Conservation (phyloP, 2,113 vertebrate species). For the Grammomys surdaster region DNA sequence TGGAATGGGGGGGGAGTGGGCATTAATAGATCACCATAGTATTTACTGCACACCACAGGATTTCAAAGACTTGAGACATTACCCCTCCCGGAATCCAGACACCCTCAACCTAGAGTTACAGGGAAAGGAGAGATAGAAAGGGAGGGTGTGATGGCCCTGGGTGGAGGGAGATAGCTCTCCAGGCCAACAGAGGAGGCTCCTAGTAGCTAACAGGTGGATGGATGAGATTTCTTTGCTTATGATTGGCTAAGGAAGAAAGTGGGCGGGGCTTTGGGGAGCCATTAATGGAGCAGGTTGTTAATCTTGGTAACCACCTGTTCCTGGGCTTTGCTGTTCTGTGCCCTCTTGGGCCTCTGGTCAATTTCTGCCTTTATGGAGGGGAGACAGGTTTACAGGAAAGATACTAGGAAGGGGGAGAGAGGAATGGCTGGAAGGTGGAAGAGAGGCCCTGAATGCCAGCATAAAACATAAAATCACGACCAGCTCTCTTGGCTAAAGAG, state of each 20-base stretch:
- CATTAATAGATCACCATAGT: neutral
- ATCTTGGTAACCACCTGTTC: neutral
- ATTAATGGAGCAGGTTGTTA: neutral
- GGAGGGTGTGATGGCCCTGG: neutral
- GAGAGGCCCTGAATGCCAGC: neutral
- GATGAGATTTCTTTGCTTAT: neutral
- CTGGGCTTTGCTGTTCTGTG: neutral
- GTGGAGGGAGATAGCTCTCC: neutral
- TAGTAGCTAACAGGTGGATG: no score
- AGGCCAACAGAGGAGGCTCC: neutral
- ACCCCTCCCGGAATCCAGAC: neutral
- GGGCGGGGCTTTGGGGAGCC: neutral
- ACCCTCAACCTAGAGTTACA: neutral
- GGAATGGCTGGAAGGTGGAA: neutral
- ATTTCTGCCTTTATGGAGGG: neutral
- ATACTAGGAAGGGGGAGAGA: no score
- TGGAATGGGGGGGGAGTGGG: rapidly evolving
- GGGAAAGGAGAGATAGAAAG: neutral
- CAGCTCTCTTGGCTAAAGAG: neutral
- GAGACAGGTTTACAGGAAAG: neutral
- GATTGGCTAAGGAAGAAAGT: neutral
- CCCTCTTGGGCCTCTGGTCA: neutral
- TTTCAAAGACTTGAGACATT: neutral
- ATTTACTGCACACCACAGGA: neutral
- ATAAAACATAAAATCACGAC: neutral